Evolutionary conservation across 1,140 invertebrate species (phyloP).

Genomic region (Hetaerina americana): DNA sequence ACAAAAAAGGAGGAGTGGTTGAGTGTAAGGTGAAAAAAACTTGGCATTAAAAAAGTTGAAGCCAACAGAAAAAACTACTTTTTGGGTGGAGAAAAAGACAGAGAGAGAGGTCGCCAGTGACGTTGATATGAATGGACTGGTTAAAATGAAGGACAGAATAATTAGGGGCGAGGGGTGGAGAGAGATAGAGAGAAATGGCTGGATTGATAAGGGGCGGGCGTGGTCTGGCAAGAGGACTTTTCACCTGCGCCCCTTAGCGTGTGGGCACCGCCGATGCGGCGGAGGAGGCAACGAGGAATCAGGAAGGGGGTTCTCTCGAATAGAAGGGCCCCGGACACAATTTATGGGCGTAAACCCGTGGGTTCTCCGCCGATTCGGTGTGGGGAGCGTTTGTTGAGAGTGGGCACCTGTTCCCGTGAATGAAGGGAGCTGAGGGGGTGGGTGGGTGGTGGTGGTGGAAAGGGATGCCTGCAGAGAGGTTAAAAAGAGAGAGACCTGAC

Average conservation of each 20-base stretch:
- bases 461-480: neutral
- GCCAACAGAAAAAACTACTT: too few relatives aligned
- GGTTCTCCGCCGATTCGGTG: neutral
- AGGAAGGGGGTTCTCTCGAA: too few relatives aligned
- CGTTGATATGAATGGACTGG: too few relatives aligned
- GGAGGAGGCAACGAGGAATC: too few relatives aligned
- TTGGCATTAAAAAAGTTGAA: too few relatives aligned
- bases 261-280: neutral
- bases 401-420: neutral
- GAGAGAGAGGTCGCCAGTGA: too few relatives aligned
- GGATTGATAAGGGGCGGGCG: neutral
- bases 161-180: too few relatives aligned
- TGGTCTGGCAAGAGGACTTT: neutral
- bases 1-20: too few relatives aligned
- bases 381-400: neutral
- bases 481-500: neutral
- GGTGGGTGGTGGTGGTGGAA: neutral
- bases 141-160: too few relatives aligned
- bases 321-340: neutral
- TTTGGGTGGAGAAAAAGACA: too few relatives aligned
- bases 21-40: too few relatives aligned
- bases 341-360: neutral
- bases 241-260: neutral
- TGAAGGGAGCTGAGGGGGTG: neutral
- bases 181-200: neutral